Base-by-base conservation (phyloP, 1,140 invertebrate species). In the Rhagoletis pomonella region DNA sequence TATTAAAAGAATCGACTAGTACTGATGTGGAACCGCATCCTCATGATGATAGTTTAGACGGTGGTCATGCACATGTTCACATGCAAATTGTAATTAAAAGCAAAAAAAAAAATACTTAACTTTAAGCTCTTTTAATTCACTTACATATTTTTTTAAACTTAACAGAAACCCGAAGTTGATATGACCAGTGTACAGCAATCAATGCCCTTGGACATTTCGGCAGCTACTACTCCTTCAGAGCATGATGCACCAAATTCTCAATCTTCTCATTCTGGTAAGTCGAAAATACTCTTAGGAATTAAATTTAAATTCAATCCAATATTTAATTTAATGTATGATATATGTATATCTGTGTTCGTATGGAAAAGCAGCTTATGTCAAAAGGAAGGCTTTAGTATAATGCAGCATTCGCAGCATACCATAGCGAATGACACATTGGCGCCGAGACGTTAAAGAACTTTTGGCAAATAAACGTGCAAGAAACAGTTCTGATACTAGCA, bases 41-140 rank as follows among this genome's bases (percentile, higher is more conserved):
- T 6, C 92, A 93, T 88, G 92, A 93, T 84, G 92, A 93, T 89
- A 89, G 88, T 73, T 86, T 93, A 86, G 92, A 93, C 59, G 92
- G 91, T 65, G 90, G 89, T 67, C 90, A 92, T 85, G 90, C 90
- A 89, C 91, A 92, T 87, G 90, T 91, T 88, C 92, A 93, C 90
- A 93, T 93, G 91, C 92, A 93, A 92, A 93, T 93, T 92, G 92
- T 93, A 92, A 93, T 90, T 90, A 90, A 50, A 39, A 64, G 29
- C 29, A 29, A 29, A 29, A n/a, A 29, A 29, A 29, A 29, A 29
- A 29, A 29, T 29, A 29, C 29, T 29, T 29, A 29, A 29, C 29
- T 29, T 29, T 87, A 62, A 64, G 12, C 55, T 67, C 50, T 14
- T 73, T 73, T 86, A 44, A 4, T 86, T 86, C 64, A 88, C 19